phyloP scores from a whole-genome alignment of 2,113 vertebrate genomes.

The western clawed frog (Xenopus tropicalis) region UCB_Xtro_10.0 CM004447.2:70121001-70121500 shows the following conservation, averaged over 20 bases:
- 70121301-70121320: conserved; percentile 81
- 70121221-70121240: conserved; percentile 76
- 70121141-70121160: conserved; percentile 63
- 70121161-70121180: conserved; percentile 77
- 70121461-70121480: conserved; percentile 65
- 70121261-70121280: conserved; percentile 95
- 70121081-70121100: conserved; percentile 67
- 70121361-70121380: conserved; percentile 70
- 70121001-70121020: conserved; percentile 64
- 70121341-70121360: conserved; percentile 87
- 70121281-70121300: conserved; percentile 76
- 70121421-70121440: conserved; percentile 64
- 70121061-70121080: conserved; percentile 58
- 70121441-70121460: conserved; percentile 63
- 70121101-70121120: conserved; percentile 61
- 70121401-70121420: conserved; percentile 63
- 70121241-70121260: conserved; percentile 83
- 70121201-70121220: conserved; percentile 73
- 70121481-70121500: conserved; percentile 61
- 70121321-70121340: conserved; percentile 78
- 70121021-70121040: conserved; percentile 64
- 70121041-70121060: conserved; percentile 68
- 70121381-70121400: conserved; percentile 59
- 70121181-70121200: conserved; percentile 69
- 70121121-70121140: conserved; percentile 52